phyloP scores from a whole-genome alignment of 2,888 invertebrate species.

The Pterobdella sp. region DNA sequence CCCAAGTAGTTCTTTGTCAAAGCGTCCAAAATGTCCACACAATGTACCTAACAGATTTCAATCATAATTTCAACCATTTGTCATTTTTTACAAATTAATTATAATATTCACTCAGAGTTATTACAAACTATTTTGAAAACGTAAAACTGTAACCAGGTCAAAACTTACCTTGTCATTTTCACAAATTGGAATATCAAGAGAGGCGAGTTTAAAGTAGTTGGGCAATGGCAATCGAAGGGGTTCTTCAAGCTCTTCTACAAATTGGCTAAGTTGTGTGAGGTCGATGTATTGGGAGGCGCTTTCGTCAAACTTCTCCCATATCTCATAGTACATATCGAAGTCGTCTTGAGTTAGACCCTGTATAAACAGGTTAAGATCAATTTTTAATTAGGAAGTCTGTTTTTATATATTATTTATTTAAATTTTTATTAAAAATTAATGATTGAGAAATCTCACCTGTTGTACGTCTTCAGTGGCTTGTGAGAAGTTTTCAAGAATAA shows the following conservation, averaged over 20 bases:
- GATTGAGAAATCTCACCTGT: too few relatives aligned
- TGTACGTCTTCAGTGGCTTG: constrained; percentile 92
- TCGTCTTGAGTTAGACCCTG: constrained; percentile 81
- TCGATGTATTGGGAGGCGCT: constrained; percentile 94
- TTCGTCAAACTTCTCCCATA: constrained; percentile 97
- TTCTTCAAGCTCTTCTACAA: constrained; percentile 88
- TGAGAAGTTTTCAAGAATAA: constrained; percentile 97
- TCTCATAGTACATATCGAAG: constrained; percentile 98
- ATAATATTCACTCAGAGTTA: neutral
- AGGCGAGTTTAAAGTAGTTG: constrained; percentile 90
- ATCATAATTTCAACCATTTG: neutral
- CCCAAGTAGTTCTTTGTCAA: constrained; percentile 98
- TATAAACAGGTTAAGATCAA: too few relatives aligned
- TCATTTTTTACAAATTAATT: neutral
- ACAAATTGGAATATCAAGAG: constrained; percentile 97
- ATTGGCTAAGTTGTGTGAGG: constrained; percentile 81
- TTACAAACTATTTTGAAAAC: neutral
- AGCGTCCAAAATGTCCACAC: constrained; percentile 94
- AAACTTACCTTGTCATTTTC: constrained; percentile 61
- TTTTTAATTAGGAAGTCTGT: too few relatives aligned
- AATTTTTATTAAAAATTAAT: too few relatives aligned
- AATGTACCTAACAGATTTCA: constrained; percentile 70
- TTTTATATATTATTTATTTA: too few relatives aligned
- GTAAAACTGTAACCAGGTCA: neutral
- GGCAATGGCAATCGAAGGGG: constrained; percentile 92